Conservation (phyloP, 1,140 invertebrate genomes). For the Ips nitidus region DNA sequence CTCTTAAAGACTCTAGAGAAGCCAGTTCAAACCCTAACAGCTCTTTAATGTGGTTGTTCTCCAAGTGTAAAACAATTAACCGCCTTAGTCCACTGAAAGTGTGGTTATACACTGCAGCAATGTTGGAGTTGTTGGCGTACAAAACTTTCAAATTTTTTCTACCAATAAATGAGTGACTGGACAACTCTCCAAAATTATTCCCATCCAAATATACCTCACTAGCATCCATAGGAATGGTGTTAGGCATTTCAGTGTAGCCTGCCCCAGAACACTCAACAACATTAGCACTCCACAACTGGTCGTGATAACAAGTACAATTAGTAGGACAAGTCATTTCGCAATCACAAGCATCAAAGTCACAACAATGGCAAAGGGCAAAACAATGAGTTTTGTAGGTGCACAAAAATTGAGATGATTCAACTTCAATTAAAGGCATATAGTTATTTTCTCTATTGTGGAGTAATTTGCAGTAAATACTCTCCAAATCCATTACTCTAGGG, state of each 20-base stretch:
- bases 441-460: conserved; percentile 79
- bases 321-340: conserved; percentile 94
- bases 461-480: conserved; percentile 87
- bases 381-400: conserved; percentile 92
- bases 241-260: conserved; percentile 78
- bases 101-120: conserved; percentile 81
- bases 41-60: conserved; percentile 79
- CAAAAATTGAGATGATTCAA: conserved; percentile 84
- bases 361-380: conserved; percentile 90
- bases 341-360: conserved; percentile 93
- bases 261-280: conserved; percentile 87
- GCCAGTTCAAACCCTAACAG: conserved; percentile 83
- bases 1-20: conserved; percentile 74
- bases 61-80: conserved; percentile 78
- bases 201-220: conserved; percentile 92
- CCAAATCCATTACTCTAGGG: conserved; percentile 86
- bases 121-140: conserved; percentile 86
- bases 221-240: conserved; percentile 90
- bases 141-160: conserved; percentile 84
- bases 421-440: conserved; percentile 80
- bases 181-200: conserved; percentile 82
- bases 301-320: conserved; percentile 92
- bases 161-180: conserved; percentile 88
- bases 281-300: conserved; percentile 91
- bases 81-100: conserved; percentile 84